Evolutionary conservation across 2,113 vertebrate genomes (phyloP).

Genomic region (Chrysemys picta): DNA sequence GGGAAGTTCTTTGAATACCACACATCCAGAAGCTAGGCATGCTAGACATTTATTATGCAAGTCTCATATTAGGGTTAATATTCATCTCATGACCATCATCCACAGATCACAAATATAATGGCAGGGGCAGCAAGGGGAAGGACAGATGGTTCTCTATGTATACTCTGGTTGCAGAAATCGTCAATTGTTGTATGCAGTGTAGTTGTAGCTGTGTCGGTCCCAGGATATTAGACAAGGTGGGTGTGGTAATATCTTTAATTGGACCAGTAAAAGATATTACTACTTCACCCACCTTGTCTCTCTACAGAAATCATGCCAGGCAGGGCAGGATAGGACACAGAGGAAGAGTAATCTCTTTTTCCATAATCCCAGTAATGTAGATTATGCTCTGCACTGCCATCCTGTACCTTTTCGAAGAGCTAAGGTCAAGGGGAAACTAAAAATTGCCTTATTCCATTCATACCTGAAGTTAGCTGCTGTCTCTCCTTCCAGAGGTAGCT

Average conservation of each 20-base stretch:
- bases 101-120: neutral
- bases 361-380: neutral
- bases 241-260: too few species aligned
- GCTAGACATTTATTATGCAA: neutral
- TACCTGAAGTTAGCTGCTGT: neutral
- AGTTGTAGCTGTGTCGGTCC: too few species aligned
- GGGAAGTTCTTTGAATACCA: neutral
- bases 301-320: neutral
- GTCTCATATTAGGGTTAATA: neutral
- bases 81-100: neutral
- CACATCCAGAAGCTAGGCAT: accelerated
- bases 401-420: neutral
- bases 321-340: neutral
- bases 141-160: neutral
- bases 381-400: neutral
- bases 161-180: neutral
- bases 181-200: too few species aligned
- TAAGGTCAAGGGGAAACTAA: neutral
- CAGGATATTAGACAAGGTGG: too few species aligned
- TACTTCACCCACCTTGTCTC: too few species aligned
- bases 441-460: neutral
- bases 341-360: neutral
- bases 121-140: neutral
- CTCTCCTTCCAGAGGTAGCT: neutral
- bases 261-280: too few species aligned